Evolutionary conservation across 2,113 vertebrate species (phyloP).

Genomic region (Xenus cinereus): DNA sequence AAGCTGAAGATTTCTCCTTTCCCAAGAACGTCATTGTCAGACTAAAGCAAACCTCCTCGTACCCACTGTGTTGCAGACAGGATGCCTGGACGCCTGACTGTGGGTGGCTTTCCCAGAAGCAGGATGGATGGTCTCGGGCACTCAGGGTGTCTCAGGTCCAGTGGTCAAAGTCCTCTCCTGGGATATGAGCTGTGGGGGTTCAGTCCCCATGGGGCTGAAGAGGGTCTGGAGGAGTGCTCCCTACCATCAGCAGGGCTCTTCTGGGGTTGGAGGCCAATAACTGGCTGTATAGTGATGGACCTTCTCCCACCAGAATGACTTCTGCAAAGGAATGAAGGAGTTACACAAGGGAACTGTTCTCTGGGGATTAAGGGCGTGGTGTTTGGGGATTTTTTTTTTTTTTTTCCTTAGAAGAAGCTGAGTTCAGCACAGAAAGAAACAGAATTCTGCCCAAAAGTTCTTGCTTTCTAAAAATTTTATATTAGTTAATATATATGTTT

Average conservation of each 20-base stretch:
- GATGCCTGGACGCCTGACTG: neutral
- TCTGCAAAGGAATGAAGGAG: neutral
- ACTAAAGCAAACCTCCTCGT: neutral
- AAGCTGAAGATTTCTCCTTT: neutral
- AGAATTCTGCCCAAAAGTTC: neutral
- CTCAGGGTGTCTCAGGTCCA: neutral
- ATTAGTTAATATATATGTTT: neutral
- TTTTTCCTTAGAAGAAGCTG: neutral
- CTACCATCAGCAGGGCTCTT: accelerated
- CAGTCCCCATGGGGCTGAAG: too few species aligned
- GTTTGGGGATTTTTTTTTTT: neutral
- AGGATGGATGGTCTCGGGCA: too few species aligned
- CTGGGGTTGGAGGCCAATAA: neutral
- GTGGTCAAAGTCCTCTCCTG: neutral
- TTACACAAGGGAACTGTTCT: neutral
- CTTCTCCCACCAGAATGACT: neutral
- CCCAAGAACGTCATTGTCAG: neutral
- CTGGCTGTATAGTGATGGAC: neutral
- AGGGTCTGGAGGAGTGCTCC: neutral
- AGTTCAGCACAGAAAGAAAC: neutral
- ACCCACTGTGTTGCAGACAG: accelerated
- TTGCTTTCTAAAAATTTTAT: neutral
- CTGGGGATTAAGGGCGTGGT: neutral
- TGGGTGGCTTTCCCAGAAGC: neutral
- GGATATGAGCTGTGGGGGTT: neutral